Conservation (phyloP, 2,113 vertebrate species). For the Phaetusa simplex region DNA sequence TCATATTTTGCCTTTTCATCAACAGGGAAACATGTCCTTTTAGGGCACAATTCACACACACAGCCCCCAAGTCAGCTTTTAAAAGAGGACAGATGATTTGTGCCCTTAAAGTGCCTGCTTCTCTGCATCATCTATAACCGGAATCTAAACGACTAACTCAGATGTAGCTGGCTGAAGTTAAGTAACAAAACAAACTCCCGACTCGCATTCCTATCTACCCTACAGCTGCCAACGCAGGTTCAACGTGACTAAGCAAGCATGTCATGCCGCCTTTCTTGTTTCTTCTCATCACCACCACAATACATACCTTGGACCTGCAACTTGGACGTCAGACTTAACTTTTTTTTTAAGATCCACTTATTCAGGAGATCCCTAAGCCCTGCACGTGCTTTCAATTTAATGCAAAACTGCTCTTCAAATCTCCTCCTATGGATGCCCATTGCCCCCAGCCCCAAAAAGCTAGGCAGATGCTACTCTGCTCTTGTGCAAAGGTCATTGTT, state of each 20-base stretch:
- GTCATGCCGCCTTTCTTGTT: neutral
- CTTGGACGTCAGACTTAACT: neutral
- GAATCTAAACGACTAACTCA: neutral
- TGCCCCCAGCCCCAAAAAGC: neutral
- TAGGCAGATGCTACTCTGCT: neutral
- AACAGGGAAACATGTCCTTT: neutral
- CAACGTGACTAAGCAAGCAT: neutral
- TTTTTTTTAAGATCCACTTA: neutral
- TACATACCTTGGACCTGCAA: neutral
- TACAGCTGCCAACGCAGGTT: neutral
- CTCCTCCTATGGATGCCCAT: neutral
- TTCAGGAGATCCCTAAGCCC: neutral
- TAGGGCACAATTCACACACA: neutral
- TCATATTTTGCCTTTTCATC: neutral
- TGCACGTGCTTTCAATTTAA: neutral
- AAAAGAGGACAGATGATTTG: neutral
- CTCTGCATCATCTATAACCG: neutral
- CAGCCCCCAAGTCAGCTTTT: neutral
- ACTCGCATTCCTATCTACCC: accelerated
- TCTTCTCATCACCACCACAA: neutral
- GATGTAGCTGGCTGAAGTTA: neutral
- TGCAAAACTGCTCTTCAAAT: neutral
- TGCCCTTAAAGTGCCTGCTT: neutral
- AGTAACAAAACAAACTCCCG: neutral
- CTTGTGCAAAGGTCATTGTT: neutral